Evolutionary conservation across 2,888 invertebrate genomes (phyloP), one percentile per base, ranked within the genome.

Genomic region (Agapostemon virescens): DNA sequence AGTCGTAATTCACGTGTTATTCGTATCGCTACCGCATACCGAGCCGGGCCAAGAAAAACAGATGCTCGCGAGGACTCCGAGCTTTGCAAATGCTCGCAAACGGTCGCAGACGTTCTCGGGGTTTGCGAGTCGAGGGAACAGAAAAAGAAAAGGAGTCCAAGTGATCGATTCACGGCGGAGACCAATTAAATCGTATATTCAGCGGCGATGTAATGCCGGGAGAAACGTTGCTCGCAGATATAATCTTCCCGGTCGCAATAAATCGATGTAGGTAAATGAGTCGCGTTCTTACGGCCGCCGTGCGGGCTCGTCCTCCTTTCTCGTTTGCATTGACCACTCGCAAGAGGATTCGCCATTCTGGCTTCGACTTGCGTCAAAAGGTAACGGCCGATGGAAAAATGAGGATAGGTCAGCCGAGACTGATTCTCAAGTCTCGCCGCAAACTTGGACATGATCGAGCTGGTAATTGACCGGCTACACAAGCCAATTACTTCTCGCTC

Each of bases 251-350:
- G 76, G 80, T 84, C 64, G 86, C 85, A 84, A 88, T 89, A 89
- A 89, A 89, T 90, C 86, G 86, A 87, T 88, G 86, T 84, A 83
- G 87, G 87, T 88, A 89, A 89, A 90, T 86, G 87, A 89, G 85
- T 87, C 86, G 86, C 83, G 81, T 82, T 82, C 76, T 84, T 79
- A n/a, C n/a, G n/a, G 80, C 82, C 69, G 82, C 78, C 23, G 23
- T 71, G 64, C 68, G 72, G n/a, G 63, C 82, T 75, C 84, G 87
- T 86, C 87, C 89, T 87, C 85, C 87, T 90, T 89, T 88, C 89
- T 81, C 85, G 81, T 83, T 49, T 73, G 81, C 87, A 81, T 88
- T 87, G 17, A 7, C 5, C 30, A 15, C 61, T 75, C 55, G 73
- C 73, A 49, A 26, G 58, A 36, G 63, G 79, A 79, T 79, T 69